Percentiles rank a stretch among this genome's conserved stretches.
Conservation (phyloP, 2,888 invertebrate species). For the Drosophila neutralis region DNA sequence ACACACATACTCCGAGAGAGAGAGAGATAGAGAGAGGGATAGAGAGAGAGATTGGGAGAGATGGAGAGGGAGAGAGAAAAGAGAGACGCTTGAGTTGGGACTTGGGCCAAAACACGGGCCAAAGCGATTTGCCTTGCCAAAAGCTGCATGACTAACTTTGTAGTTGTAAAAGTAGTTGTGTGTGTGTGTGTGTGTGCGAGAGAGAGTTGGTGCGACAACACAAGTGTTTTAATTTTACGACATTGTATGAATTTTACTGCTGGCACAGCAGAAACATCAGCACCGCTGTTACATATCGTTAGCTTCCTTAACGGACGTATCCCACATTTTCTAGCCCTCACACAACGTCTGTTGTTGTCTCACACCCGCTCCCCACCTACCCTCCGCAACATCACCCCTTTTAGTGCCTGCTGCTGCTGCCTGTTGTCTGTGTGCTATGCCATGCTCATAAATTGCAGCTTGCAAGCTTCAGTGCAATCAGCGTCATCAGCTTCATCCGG, state of each 20-base stretch:
- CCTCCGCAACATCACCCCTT: background rate
- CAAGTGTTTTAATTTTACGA: slow-evolving; percentile 83
- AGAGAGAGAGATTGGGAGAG: background rate
- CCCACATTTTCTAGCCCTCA: slow-evolving; percentile 63
- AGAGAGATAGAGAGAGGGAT: background rate
- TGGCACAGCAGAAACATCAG: slow-evolving; percentile 79
- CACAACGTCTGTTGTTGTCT: slow-evolving; percentile 22
- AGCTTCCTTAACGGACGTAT: slow-evolving; percentile 80
- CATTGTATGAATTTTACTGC: slow-evolving; percentile 83
- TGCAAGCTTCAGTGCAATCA: slow-evolving; percentile 79
- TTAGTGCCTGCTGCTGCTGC: background rate
- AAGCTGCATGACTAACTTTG: slow-evolving; percentile 79
- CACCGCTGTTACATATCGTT: slow-evolving; percentile 76
- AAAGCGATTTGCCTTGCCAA: slow-evolving; percentile 80
- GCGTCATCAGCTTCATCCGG: slow-evolving; percentile 80
- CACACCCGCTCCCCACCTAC: background rate
- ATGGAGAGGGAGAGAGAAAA: background rate
- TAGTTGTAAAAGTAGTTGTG: slow-evolving; percentile 51
- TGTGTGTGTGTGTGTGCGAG: slow-evolving; percentile 15
- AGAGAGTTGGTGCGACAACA: slow-evolving; percentile 66
- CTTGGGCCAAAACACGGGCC: slow-evolving; percentile 42
- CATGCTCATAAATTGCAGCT: slow-evolving; percentile 77
- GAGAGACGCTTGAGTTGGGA: slow-evolving; percentile 1
- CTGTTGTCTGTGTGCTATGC: slow-evolving; percentile 59
- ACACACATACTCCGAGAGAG: slow-evolving; percentile 5